Evolutionary conservation across 2,888 invertebrate species (phyloP).

Genomic region (Seira ritae): DNA sequence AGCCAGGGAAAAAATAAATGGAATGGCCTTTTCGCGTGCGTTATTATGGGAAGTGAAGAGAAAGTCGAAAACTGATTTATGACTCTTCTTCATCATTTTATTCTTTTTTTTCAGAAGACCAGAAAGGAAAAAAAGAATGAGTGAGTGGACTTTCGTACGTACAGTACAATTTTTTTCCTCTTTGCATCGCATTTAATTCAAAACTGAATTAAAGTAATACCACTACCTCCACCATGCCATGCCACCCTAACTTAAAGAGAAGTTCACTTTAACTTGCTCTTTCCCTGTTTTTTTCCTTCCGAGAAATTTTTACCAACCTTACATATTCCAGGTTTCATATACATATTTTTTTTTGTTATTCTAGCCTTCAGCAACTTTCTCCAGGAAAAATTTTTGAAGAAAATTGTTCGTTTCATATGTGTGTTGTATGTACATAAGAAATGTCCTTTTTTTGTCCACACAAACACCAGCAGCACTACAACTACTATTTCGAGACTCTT

Average conservation of each 20-base stretch:
- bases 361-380: slow-evolving; percentile 49
- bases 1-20: slow-evolving; percentile 52
- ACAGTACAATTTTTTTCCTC: slow-evolving; percentile 22
- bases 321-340: slow-evolving; percentile 20
- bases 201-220: slow-evolving; percentile 60
- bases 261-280: slow-evolving; percentile 7
- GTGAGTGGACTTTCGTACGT: slow-evolving; percentile 21
- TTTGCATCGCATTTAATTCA: slow-evolving; percentile 57
- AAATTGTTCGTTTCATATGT: too few relatives aligned
- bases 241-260: too few relatives aligned
- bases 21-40: slow-evolving; percentile 67
- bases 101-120: slow-evolving; percentile 16
- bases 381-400: too few relatives aligned
- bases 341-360: background rate
- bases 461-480: background rate
- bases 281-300: slow-evolving; percentile 53
- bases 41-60: slow-evolving; percentile 60
- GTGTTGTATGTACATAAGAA: slow-evolving; percentile 29
- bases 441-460: slow-evolving; percentile 47
- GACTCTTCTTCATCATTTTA: slow-evolving; percentile 65
- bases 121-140: slow-evolving; percentile 20
- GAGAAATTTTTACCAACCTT: slow-evolving; percentile 44
- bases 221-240: too few relatives aligned
- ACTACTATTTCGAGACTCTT: slow-evolving; percentile 1
- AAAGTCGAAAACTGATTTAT: slow-evolving; percentile 72